phyloP scores from a whole-genome alignment of 2,888 invertebrate genomes.

The Arctia plantaginis region DNA sequence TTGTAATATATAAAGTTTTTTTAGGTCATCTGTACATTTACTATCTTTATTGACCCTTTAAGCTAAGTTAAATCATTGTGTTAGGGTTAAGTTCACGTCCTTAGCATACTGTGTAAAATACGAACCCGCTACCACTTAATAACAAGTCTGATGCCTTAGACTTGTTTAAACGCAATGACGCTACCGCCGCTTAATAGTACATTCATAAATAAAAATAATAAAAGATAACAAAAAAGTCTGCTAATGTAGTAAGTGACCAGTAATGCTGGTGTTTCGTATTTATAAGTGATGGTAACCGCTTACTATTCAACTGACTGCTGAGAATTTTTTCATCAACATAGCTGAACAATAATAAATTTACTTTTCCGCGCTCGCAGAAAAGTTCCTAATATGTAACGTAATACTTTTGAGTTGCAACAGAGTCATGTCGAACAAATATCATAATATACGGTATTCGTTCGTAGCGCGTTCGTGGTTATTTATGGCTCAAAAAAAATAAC shows the following conservation, averaged over 20 bases:
- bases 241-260: neutral
- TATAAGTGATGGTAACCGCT: neutral
- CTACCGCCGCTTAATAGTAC: too few relatives aligned
- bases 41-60: too few relatives aligned
- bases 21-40: too few relatives aligned
- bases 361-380: neutral
- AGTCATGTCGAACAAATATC: neutral
- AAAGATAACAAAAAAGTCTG: neutral
- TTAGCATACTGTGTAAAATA: too few relatives aligned
- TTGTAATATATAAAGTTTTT: neutral
- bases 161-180: neutral
- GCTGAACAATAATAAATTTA: neutral
- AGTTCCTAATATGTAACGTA: neutral
- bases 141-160: neutral
- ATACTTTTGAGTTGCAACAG: conserved; percentile 10
- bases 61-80: neutral
- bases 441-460: conserved; percentile 6
- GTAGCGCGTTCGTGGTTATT: conserved; percentile 2
- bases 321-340: neutral
- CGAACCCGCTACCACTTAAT: too few relatives aligned
- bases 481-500: conserved; percentile 5
- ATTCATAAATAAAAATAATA: neutral
- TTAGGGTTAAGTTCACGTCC: too few relatives aligned
- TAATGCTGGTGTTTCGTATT: neutral
- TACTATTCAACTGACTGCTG: neutral